These are phyloP conservation scores for Calephelis perditalis DNA, from an alignment of 2,888 invertebrate genomes.

Conservation along the genomic window DNA sequence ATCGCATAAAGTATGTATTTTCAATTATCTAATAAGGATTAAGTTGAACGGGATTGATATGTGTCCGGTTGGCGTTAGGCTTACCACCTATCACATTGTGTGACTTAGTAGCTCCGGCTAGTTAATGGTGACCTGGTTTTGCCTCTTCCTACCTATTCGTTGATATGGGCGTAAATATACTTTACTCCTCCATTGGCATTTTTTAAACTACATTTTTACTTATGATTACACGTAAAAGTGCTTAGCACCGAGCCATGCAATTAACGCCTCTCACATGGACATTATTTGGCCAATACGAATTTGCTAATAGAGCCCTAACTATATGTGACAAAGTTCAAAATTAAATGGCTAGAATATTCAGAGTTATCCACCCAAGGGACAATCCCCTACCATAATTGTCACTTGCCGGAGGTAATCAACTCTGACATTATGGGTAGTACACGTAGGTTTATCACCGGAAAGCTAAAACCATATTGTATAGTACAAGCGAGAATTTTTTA, in stretches of 20 bases:
- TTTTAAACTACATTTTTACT: background rate
- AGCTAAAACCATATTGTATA: slow-evolving; percentile 10
- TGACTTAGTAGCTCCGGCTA: too few relatives aligned
- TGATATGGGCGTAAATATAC: too few relatives aligned
- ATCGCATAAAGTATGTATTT: too few relatives aligned
- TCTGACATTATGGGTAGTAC: slow-evolving; percentile 36
- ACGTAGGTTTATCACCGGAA: slow-evolving; percentile 12
- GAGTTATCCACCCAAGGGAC: slow-evolving; percentile 18
- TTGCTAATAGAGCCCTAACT: background rate
- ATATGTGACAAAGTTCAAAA: slow-evolving; percentile 14
- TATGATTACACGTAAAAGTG: background rate
- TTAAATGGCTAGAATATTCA: slow-evolving; percentile 10
- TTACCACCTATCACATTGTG: too few relatives aligned
- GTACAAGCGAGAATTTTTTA: background rate
- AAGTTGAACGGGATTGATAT: too few relatives aligned
- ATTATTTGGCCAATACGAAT: background rate
- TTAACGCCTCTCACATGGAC: slow-evolving; percentile 6
- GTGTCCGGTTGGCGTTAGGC: too few relatives aligned
- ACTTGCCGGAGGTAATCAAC: slow-evolving; percentile 50
- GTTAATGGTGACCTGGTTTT: too few relatives aligned
- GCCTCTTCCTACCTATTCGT: too few relatives aligned
- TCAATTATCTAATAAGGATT: too few relatives aligned
- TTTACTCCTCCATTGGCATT: too few relatives aligned
- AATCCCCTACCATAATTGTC: slow-evolving; percentile 39
- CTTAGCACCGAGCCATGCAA: background rate